These are phyloP conservation scores for Phocides pigmalion DNA, from an alignment of 1,140 invertebrate genomes.

Conservation along the genomic window DNA sequence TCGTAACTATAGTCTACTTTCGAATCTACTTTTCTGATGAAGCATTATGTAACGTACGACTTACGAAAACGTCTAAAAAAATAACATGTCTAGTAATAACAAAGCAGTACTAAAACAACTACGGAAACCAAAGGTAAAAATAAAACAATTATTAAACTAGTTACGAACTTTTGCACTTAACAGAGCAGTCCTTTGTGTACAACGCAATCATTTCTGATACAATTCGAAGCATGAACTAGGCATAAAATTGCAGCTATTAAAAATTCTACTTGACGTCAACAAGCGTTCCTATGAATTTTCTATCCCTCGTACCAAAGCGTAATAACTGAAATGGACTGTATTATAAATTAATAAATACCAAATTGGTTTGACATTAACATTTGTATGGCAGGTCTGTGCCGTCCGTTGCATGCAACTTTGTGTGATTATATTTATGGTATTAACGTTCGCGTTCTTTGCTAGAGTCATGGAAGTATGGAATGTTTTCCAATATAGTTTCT, in stretches of 20 bases:
- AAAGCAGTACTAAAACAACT: background rate
- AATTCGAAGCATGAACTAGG: conserved; percentile 25
- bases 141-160: background rate
- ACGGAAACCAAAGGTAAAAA: background rate
- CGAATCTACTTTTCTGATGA: no score
- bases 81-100: no score
- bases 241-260: conserved; percentile 30
- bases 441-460: conserved; percentile 23
- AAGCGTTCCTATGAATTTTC: conserved; percentile 29
- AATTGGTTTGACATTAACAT: conserved; percentile 24
- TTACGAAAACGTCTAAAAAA: no score
- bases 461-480: conserved; percentile 4
- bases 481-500: conserved; percentile 17
- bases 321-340: conserved; percentile 16
- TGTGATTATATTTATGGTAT: conserved; percentile 31
- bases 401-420: conserved; percentile 17
- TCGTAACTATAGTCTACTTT: no score
- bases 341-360: conserved; percentile 21
- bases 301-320: conserved; percentile 2
- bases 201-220: conserved; percentile 3
- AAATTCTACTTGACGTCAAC: conserved; percentile 26
- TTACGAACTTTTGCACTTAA: background rate
- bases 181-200: background rate
- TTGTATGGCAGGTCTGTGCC: conserved; percentile 5
- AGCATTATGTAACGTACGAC: no score